Conservation (phyloP, 2,113 vertebrate genomes). For the Glaucomys volans region DNA sequence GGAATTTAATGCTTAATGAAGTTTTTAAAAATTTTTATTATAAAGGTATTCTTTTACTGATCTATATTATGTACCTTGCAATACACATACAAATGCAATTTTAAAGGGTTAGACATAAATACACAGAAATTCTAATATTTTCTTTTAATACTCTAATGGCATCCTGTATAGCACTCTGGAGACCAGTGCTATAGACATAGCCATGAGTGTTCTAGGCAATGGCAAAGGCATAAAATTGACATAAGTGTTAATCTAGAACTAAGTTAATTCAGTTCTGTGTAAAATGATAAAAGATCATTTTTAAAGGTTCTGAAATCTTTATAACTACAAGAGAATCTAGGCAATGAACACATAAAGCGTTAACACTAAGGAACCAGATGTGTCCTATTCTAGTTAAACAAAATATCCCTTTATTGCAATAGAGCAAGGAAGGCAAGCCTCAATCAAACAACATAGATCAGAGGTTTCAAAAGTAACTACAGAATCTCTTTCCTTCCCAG, state of each 20-base stretch:
- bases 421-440: background rate
- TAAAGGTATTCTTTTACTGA: background rate
- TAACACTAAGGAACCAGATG: background rate
- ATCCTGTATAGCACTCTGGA: background rate
- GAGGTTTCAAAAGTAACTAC: background rate
- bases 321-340: background rate
- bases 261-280: background rate
- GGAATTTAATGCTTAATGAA: background rate
- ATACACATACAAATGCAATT: background rate
- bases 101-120: slow-evolving; percentile 17
- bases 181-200: background rate
- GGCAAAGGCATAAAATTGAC: background rate
- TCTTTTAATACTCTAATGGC: background rate
- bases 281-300: background rate
- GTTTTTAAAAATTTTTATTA: background rate
- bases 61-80: background rate
- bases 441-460: background rate
- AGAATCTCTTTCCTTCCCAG: background rate
- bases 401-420: background rate
- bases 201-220: background rate
- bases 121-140: slow-evolving; percentile 4
- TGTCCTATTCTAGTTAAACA: background rate
- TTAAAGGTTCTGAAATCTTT: background rate
- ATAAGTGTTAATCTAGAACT: slow-evolving; percentile 1
- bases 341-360: background rate